phyloP scores from a whole-genome alignment of 2,797 vertebrate species.

The Liparis tanakae region DNA sequence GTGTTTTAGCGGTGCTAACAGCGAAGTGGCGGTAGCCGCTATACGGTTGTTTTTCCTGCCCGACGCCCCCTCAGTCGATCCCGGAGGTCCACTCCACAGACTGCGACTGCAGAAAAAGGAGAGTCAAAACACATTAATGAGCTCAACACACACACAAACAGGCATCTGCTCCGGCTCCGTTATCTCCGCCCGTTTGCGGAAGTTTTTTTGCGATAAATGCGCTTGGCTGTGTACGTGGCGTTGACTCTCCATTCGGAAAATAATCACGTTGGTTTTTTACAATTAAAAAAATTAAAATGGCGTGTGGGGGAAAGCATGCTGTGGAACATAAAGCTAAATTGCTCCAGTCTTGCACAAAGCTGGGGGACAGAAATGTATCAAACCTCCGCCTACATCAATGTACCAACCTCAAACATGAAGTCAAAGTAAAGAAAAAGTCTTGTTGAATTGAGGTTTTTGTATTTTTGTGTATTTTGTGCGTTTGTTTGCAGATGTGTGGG shows the following conservation, averaged over 20 bases:
- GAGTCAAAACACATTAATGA: conserved; percentile 63
- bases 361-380: conserved; percentile 7
- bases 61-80: conserved; percentile 70
- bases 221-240: background rate
- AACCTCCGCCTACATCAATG: conserved; percentile 1
- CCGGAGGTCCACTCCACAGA: conserved; percentile 55
- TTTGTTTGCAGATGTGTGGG: conserved; percentile 70
- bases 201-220: conserved; percentile 5
- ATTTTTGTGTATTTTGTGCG: conserved; percentile 25
- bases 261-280: background rate
- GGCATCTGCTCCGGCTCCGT: conserved; percentile 31
- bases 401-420: conserved; percentile 22
- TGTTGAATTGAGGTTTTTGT: conserved; percentile 20
- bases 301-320: background rate
- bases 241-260: background rate
- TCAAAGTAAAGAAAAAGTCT: conserved; percentile 20
- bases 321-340: background rate
- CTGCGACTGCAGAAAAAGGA: conserved; percentile 50
- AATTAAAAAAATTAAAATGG: background rate
- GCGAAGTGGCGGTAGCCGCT: conserved; percentile 42
- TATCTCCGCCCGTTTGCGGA: background rate
- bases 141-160: conserved; percentile 21
- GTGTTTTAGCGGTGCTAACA: conserved; percentile 42
- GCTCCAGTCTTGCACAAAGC: background rate
- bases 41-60: conserved; percentile 57